Percentiles rank a stretch among this genome's conserved stretches.
phyloP scores from a whole-genome alignment of 2,113 vertebrate genomes.

The Sander vitreus region DNA sequence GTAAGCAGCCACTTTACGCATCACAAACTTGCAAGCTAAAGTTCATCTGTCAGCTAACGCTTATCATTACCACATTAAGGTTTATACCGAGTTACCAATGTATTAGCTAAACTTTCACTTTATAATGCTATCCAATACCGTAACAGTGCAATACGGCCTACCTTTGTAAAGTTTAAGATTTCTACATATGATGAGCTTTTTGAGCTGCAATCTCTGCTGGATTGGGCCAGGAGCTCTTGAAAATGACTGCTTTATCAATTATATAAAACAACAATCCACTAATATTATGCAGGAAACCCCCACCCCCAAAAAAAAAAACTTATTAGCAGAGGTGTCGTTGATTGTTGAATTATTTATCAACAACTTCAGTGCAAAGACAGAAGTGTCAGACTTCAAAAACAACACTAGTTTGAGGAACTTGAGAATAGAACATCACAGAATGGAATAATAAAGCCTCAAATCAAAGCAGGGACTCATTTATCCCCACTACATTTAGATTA shows the following conservation, averaged over 20 bases:
- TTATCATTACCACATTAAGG: slow-evolving; percentile 1
- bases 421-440: neutral
- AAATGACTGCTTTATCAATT: neutral
- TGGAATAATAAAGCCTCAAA: neutral
- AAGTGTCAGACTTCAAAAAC: neutral
- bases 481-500: slow-evolving; percentile 1
- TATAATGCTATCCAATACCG: neutral
- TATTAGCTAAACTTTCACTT: neutral
- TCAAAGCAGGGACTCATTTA: slow-evolving; percentile 19
- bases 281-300: neutral
- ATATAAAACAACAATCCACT: neutral
- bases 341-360: neutral
- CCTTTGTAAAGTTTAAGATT: neutral
- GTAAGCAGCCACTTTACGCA: neutral
- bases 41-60: neutral
- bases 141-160: neutral
- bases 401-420: neutral
- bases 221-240: neutral
- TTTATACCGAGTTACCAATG: neutral
- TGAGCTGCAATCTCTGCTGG: neutral
- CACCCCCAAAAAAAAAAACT: neutral
- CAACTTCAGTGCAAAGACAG: neutral
- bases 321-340: neutral
- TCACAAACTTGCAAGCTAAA: neutral
- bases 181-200: neutral